Evolutionary conservation across 1,140 invertebrate species (phyloP), one percentile per base, ranked within the genome.

Genomic region (Heliconius eleuchia): DNA sequence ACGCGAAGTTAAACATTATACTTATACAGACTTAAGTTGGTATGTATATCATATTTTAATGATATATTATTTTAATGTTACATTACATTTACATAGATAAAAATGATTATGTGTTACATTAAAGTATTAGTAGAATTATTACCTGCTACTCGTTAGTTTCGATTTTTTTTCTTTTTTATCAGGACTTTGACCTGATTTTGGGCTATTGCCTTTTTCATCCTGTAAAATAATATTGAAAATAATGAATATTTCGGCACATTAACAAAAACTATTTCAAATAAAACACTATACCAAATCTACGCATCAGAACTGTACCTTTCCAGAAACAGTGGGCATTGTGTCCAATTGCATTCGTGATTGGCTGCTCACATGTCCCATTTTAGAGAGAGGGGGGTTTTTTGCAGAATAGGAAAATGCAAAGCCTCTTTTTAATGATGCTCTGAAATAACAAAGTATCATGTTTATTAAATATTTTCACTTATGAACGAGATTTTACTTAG

Each of bases 301-400:
- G 18, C 18, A 39, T 72, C 18, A 9, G 2, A 39, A 71, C 34
- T 34, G 13, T 34, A 71, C 71, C 71, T 72, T 72, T 42, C 18
- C 37, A 19, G 34, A n/a, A 39, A 1, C 37, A 42, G 34, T 39
- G n/a, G 71, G 27, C 30, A 23, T 39, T 37, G 42, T 18, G 18
- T 80, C 82, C 6, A 71, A 11, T 30, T 79, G 81, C 1, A 55
- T 37, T 46, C 86, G 86, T 2, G 86, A 86, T 55, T 91, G 88
- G 34, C 90, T 92, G 55, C 85, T 84, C 9, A 92, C 91, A 77
- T 90, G 86, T 0, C 86, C 87, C 90, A 92, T 92, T 80, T 91
- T 92, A 2, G 84, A 80, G 3, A 92, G 84, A 23, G 91, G 88
- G 4, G 91, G 91, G 74, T 88, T 85, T 79, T 88, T 90, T 77